These are phyloP conservation scores for Thereuonema tuberculata DNA, from an alignment of 1,140 invertebrate species.

Conservation along the genomic window DNA sequence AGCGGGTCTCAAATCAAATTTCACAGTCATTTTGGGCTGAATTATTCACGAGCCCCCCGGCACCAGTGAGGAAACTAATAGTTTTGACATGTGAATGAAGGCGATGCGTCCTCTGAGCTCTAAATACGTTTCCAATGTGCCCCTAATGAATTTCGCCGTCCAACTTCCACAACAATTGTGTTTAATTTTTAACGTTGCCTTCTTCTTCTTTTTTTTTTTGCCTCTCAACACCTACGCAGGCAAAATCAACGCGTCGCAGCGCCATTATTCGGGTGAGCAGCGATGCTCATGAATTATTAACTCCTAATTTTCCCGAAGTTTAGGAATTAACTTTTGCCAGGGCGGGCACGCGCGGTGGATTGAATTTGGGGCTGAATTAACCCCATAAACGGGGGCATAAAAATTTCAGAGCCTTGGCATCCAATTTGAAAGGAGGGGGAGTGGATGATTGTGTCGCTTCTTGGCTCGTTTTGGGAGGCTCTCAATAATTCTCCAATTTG, in stretches of 20 bases:
- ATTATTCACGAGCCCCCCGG: slow-evolving; percentile 1
- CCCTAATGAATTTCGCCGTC: slow-evolving; percentile 2
- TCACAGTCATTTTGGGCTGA: slow-evolving; percentile 8
- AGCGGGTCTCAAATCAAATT: slow-evolving; percentile 9
- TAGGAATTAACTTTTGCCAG: neutral
- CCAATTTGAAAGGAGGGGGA: neutral
- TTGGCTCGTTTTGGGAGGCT: too few relatives aligned
- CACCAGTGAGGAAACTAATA: slow-evolving; percentile 4
- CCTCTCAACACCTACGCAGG: neutral
- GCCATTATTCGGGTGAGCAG: neutral
- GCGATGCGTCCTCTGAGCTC: neutral
- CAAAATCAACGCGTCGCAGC: neutral
- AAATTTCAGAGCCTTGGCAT: slow-evolving; percentile 3
- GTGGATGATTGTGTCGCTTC: too few relatives aligned
- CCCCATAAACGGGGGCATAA: neutral
- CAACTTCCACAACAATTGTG: neutral
- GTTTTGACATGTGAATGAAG: slow-evolving; percentile 5
- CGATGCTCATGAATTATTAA: slow-evolving; percentile 7
- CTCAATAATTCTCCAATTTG: neutral
- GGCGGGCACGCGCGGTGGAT: neutral
- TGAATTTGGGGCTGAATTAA: slow-evolving; percentile 9
- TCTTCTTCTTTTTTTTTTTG: neutral
- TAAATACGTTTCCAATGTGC: neutral
- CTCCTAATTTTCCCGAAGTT: slow-evolving; percentile 7
- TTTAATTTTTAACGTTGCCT: slow-evolving; percentile 6